phyloP scores from a whole-genome alignment of 2,888 invertebrate genomes.

The Lepidocyrtoides sp. region DNA sequence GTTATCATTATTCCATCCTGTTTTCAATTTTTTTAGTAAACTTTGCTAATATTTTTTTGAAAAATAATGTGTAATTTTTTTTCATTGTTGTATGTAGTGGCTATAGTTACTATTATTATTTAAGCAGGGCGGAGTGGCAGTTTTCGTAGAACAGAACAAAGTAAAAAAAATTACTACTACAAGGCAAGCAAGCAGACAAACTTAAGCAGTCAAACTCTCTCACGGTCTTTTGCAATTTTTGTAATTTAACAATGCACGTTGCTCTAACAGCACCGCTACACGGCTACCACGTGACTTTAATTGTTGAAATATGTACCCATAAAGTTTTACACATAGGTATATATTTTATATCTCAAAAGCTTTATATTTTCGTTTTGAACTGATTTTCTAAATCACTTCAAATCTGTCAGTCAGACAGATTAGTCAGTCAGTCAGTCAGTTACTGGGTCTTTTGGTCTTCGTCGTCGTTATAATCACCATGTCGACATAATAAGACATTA shows the following conservation, averaged over 20 bases:
- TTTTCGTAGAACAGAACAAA: neutral
- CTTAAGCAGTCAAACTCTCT: too few species aligned
- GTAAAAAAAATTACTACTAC: neutral
- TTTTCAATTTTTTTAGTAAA: neutral
- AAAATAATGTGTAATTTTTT: neutral
- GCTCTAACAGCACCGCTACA: neutral
- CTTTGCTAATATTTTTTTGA: neutral
- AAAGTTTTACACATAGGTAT: too few species aligned
- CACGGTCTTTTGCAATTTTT: slow-evolving; percentile 25
- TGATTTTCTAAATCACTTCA: neutral
- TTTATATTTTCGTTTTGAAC: neutral
- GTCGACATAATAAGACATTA: neutral
- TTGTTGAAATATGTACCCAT: neutral
- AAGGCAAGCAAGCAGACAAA: neutral
- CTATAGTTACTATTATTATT: slow-evolving; percentile 3
- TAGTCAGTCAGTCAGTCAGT: slow-evolving; percentile 3
- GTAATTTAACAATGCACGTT: neutral
- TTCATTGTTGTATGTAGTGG: neutral
- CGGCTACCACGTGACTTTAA: slow-evolving; percentile 5
- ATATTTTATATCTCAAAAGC: too few species aligned
- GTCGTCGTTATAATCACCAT: too few species aligned
- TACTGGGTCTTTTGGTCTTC: neutral
- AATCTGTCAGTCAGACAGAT: neutral
- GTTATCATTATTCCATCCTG: slow-evolving; percentile 11
- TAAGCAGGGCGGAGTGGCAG: slow-evolving; percentile 32